Percentiles rank a stretch among this genome's conserved stretches.
Conservation (phyloP, 2,888 invertebrate genomes). For the Pterobdella sp. region DNA sequence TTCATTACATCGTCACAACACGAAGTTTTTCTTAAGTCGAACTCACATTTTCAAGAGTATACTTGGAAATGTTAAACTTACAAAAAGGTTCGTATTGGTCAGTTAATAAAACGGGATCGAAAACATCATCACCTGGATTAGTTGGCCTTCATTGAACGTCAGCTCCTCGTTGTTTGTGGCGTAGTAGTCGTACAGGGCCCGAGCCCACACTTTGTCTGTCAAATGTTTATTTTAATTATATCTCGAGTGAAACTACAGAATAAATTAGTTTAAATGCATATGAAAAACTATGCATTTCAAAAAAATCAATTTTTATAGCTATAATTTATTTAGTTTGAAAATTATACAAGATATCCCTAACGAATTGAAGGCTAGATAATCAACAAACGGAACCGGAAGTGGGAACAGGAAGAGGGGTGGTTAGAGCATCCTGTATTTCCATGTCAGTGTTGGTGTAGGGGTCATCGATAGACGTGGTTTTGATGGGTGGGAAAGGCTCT, state of each 20-base stretch:
- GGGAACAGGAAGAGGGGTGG: conserved; percentile 9
- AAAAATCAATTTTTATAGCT: background rate
- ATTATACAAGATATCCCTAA: conserved; percentile 8
- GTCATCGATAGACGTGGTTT: no score
- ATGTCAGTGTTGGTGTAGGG: conserved; percentile 16
- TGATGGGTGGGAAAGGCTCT: background rate
- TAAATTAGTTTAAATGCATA: background rate
- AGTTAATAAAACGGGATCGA: no score
- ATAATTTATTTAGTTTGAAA: background rate
- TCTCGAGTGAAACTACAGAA: no score
- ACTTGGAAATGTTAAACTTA: no score
- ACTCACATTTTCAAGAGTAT: no score
- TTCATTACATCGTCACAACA: no score
- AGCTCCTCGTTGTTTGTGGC: conserved; percentile 81
- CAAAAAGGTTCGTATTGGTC: no score
- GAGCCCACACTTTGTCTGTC: conserved; percentile 47
- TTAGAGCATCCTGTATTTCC: conserved; percentile 23
- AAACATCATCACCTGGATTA: conserved; percentile 53
- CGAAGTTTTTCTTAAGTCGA: no score
- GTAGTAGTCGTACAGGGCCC: conserved; percentile 87
- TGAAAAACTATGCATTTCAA: background rate
- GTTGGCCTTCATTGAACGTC: conserved; percentile 81
- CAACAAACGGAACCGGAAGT: background rate
- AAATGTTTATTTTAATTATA: background rate
- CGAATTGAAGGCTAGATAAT: background rate